A percentile compares a stretch with the other conserved stretches of the same genome.
Conservation (phyloP, 2,888 invertebrate species). For the Microdon myrmicae region DNA sequence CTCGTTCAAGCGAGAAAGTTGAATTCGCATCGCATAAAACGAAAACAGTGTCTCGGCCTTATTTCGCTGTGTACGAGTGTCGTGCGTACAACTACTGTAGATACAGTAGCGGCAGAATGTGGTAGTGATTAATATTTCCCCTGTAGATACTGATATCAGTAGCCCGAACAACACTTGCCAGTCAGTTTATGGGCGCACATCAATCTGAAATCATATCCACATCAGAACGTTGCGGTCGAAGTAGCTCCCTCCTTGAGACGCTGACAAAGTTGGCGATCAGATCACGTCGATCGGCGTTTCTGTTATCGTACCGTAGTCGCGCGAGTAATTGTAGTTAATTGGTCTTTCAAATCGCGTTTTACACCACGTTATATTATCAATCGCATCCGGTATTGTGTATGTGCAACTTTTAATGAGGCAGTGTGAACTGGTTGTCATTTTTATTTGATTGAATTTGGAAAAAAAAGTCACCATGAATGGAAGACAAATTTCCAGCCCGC, state of each 20-base stretch:
- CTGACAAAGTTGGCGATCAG: slow-evolving; percentile 17
- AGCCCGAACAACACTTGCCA: slow-evolving; percentile 35
- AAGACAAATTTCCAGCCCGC: slow-evolving; percentile 37
- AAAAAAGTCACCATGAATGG: slow-evolving; percentile 31
- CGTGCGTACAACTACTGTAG: slow-evolving; percentile 2
- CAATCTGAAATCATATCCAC: slow-evolving; percentile 47
- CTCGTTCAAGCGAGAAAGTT: too few relatives aligned
- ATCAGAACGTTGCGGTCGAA: not conserved
- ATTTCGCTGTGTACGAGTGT: slow-evolving; percentile 1
- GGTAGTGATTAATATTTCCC: slow-evolving; percentile 44
- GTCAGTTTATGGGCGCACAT: slow-evolving; percentile 45
- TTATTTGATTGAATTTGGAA: slow-evolving; percentile 1
- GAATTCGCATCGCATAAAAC: too few relatives aligned
- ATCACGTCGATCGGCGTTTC: slow-evolving; percentile 22
- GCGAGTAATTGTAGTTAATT: slow-evolving; percentile 28
- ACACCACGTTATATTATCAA: too few relatives aligned
- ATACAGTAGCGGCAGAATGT: slow-evolving; percentile 10
- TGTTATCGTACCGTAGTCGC: slow-evolving; percentile 43
- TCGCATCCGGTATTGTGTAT: too few relatives aligned
- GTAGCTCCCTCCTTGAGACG: not conserved
- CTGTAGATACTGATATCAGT: slow-evolving; percentile 45
- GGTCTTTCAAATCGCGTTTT: slow-evolving; percentile 14
- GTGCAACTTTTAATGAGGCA: not conserved
- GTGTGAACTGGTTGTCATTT: not conserved
- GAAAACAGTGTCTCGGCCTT: slow-evolving; percentile 16